Conservation (phyloP, 2,113 vertebrate species). For the Pachycephala philippinensis region DNA sequence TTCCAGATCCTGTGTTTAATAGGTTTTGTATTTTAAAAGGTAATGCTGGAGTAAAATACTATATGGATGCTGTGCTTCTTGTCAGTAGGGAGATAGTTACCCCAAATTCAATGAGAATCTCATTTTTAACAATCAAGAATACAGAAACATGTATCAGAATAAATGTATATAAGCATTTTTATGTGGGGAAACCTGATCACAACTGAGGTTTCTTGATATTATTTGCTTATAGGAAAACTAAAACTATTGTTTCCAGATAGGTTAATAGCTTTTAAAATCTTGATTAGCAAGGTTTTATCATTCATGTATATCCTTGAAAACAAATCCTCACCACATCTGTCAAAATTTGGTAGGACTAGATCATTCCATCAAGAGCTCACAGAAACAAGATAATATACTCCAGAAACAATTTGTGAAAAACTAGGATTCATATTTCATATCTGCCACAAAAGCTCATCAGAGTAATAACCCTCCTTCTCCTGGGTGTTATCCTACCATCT, state of each 20-base stretch:
- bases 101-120: background rate
- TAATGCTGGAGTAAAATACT: background rate
- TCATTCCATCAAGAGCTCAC: conserved; percentile 83
- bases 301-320: conserved; percentile 58
- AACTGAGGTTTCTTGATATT: background rate
- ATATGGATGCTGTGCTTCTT: background rate
- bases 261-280: conserved; percentile 10
- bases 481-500: conserved; percentile 99
- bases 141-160: background rate
- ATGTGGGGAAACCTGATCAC: background rate
- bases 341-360: conserved; percentile 69
- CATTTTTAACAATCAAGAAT: background rate
- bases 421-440: conserved; percentile 99
- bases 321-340: conserved; percentile 69
- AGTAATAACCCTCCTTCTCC: conserved; percentile 99
- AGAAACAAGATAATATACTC: conserved; percentile 90
- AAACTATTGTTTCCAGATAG: background rate
- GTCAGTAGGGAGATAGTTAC: background rate
- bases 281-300: conserved; percentile 32
- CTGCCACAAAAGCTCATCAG: conserved; percentile 98
- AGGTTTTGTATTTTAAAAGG: background rate
- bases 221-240: background rate
- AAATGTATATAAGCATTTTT: background rate
- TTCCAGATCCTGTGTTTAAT: background rate
- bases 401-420: conserved; percentile 91